phyloP scores from a whole-genome alignment of 2,888 invertebrate species.

The Temnothorax ravouxi region DNA sequence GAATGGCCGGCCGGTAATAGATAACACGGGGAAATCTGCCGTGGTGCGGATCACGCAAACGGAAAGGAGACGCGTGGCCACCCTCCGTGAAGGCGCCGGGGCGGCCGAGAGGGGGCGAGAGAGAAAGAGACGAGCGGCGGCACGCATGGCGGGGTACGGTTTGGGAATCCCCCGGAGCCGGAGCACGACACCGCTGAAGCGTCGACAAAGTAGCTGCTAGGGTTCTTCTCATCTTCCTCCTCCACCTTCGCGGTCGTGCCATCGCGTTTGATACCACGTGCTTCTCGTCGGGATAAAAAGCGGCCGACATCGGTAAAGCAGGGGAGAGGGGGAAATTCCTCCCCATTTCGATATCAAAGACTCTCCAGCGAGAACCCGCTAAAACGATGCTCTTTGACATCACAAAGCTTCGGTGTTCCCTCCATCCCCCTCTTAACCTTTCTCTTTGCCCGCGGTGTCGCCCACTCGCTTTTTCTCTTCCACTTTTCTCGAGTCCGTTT shows the following conservation, averaged over 20 bases:
- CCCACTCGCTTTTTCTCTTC: slow-evolving; percentile 40
- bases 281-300: slow-evolving; percentile 68
- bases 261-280: slow-evolving; percentile 74
- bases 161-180: slow-evolving; percentile 51
- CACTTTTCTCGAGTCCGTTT: slow-evolving; percentile 56
- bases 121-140: not conserved
- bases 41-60: slow-evolving; percentile 42
- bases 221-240: slow-evolving; percentile 6
- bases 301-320: slow-evolving; percentile 60
- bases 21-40: slow-evolving; percentile 38
- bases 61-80: slow-evolving; percentile 35
- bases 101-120: not conserved
- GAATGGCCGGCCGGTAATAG: slow-evolving; percentile 26
- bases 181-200: slow-evolving; percentile 52
- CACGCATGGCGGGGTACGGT: slow-evolving; percentile 38
- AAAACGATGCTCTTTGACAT: slow-evolving; percentile 77
- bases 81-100: slow-evolving; percentile 35
- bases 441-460: slow-evolving; percentile 46
- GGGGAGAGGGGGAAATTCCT: slow-evolving; percentile 64
- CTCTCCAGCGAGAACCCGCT: slow-evolving; percentile 67
- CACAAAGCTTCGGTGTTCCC: slow-evolving; percentile 65
- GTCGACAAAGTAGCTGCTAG: slow-evolving; percentile 53
- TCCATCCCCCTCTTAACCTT: slow-evolving; percentile 53
- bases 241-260: slow-evolving; percentile 59
- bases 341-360: slow-evolving; percentile 78